Evolutionary conservation across 2,888 invertebrate species (phyloP), one percentile per base, ranked within the genome.

Genomic region (Parelbella ahira): DNA sequence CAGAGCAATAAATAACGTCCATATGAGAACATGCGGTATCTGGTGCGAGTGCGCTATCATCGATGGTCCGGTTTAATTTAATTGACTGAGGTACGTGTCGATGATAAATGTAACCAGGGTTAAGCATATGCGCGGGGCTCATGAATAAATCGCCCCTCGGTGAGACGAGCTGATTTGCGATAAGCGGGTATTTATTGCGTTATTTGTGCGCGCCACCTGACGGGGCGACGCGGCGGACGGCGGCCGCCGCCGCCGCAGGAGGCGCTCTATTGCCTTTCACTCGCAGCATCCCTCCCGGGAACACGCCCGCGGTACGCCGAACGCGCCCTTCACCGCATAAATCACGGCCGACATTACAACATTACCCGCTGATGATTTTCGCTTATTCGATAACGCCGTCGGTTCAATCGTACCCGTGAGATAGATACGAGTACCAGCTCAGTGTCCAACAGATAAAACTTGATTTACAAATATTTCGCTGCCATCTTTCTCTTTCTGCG

Each of bases 141-240:
- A 79, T 81, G 82, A 81, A 84, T 86, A 84, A 76, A 84, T 83
- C 74, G 79, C 68, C 70, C 66, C 70, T 72, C 68, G 68, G 70
- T 70, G 76, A 75, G 80, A 78, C 65, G 76, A 80, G 71, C 76
- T 81, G 86, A 87, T 87, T 84, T 81, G 84, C 82, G 86, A 86
- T 86, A 86, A 84, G 82, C 76, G 64, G 60, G 71, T 82, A 84
- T 86, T 84, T 84, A 86, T 84, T 82, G 77, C 76, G 74, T 76
- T 77, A 82, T 80, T 79, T 79, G 77, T 77, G 69, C 70, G 61
- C 60, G 70, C 70, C 76, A 78, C 81, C 68, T 72, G 68, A 68
- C 60, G 63, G 55, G 50, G 44, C 45, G 56, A 44, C 50, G 48
- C 39, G 48, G 50, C 49, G 51, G 51, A 56, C 58, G 54, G 56